phyloP scores from a whole-genome alignment of 2,113 vertebrate genomes.

The Leucoraja erinaceus region DNA sequence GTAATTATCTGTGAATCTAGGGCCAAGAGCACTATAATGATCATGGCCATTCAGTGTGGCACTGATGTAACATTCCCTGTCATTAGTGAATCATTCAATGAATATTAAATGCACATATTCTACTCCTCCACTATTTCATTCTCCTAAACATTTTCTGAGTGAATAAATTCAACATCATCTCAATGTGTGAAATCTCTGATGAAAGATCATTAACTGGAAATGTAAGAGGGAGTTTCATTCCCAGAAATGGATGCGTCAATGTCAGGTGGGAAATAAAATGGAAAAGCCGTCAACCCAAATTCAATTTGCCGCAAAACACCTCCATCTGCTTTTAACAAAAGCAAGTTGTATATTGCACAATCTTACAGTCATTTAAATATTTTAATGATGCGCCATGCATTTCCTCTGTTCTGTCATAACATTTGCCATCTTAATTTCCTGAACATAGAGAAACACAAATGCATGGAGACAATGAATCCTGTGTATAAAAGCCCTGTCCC shows the following conservation, averaged over 20 bases:
- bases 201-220: not conserved
- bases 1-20: too few species aligned
- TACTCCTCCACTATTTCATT: not conserved
- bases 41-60: too few species aligned
- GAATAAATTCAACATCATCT: not conserved
- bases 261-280: not conserved
- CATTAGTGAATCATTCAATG: not conserved
- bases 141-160: not conserved
- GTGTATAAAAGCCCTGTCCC: too few species aligned
- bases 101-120: not conserved
- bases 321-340: too few species aligned
- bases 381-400: too few species aligned
- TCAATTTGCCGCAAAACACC: not conserved
- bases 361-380: too few species aligned
- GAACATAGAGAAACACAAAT: too few species aligned
- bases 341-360: too few species aligned
- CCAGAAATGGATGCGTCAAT: not conserved
- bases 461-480: too few species aligned
- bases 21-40: too few species aligned
- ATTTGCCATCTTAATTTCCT: too few species aligned
- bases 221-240: not conserved
- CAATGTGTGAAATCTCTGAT: not conserved
- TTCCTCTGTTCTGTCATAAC: too few species aligned
- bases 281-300: not conserved
- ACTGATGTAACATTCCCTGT: not conserved